These are phyloP conservation scores for Pandion haliaetus DNA, from an alignment of 2,113 vertebrate species.

Conservation along the genomic window DNA sequence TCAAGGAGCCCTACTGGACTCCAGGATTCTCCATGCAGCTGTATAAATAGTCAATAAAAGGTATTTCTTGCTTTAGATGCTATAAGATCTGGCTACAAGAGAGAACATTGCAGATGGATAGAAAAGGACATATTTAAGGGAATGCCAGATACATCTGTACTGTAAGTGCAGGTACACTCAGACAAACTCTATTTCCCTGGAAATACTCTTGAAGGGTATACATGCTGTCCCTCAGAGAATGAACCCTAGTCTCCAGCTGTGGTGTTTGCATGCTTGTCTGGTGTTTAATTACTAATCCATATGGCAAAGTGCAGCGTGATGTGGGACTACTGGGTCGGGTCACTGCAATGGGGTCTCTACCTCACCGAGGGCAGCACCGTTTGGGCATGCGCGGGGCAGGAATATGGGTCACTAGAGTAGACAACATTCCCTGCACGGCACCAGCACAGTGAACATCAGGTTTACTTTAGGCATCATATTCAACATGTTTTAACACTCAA, in stretches of 20 bases:
- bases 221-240: rapidly evolving
- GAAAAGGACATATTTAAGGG: neutral
- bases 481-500: neutral
- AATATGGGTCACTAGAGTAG: rapidly evolving
- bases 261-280: neutral
- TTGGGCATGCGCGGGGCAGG: rapidly evolving
- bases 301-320: neutral
- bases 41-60: neutral
- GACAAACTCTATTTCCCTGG: neutral
- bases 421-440: neutral
- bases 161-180: neutral
- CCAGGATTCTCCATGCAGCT: neutral
- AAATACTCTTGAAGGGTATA: neutral
- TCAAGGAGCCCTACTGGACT: neutral
- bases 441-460: neutral
- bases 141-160: rapidly evolving
- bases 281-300: neutral
- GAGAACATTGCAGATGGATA: neutral
- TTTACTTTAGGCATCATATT: neutral
- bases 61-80: neutral
- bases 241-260: neutral
- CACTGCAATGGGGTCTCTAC: neutral
- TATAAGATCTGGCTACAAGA: neutral
- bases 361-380: neutral
- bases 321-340: neutral